phyloP scores from a whole-genome alignment of 2,888 invertebrate species.

The Boloria selene region DNA sequence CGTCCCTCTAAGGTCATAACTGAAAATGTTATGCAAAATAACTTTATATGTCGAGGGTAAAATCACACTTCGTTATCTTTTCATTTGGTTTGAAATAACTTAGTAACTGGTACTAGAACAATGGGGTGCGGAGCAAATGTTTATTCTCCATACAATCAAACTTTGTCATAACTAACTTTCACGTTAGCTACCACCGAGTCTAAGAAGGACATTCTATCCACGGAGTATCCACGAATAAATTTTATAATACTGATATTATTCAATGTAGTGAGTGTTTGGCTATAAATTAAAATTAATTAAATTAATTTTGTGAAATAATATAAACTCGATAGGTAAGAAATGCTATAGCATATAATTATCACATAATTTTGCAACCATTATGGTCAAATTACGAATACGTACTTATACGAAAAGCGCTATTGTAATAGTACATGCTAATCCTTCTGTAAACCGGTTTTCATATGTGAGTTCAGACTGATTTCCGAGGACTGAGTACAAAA shows the following conservation, averaged over 20 bases:
- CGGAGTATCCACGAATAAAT: constrained; percentile 20
- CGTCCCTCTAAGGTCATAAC: constrained; percentile 33
- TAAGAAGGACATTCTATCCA: constrained; percentile 33
- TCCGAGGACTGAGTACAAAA: constrained; percentile 19
- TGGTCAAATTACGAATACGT: neutral
- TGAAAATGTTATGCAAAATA: constrained; percentile 45
- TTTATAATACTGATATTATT: constrained; percentile 17
- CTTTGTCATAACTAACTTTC: constrained; percentile 37
- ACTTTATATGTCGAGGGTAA: constrained; percentile 38
- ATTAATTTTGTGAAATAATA: no score
- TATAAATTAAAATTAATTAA: no score
- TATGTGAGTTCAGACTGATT: constrained; percentile 16
- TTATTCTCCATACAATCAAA: constrained; percentile 40
- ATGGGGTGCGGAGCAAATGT: constrained; percentile 35
- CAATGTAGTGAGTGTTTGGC: neutral
- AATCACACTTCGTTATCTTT: constrained; percentile 42
- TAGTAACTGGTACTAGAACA: constrained; percentile 38
- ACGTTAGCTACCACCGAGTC: constrained; percentile 35
- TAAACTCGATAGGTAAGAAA: no score
- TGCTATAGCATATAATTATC: no score
- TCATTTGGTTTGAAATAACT: constrained; percentile 40
- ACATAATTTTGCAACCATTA: neutral
- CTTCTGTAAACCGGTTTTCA: neutral
- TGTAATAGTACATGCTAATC: constrained; percentile 1
- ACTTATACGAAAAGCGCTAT: neutral